Evolutionary conservation across 1,140 invertebrate genomes (phyloP), one percentile per base, ranked within the genome.

Genomic region (Bombus haemorrhoidalis): DNA sequence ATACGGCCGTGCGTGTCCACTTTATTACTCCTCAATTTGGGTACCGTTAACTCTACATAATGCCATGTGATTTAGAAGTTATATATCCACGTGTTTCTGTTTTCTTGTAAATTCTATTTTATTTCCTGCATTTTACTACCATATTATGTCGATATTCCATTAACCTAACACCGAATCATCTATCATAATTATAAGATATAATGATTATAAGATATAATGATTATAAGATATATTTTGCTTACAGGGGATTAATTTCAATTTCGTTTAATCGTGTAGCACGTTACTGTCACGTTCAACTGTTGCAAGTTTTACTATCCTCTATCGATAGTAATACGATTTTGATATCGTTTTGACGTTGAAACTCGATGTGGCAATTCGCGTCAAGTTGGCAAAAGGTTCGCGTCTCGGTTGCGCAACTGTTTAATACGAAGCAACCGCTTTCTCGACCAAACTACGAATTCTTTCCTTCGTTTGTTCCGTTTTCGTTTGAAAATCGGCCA

Each of bases 191-290:
- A 53, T 53, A 53, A 47, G 13, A 47, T 5, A 47, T 15, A 15
- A 47, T 0, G 43, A 15, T 47, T 15, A 15, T 5, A 5, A 53
- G 47, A 22, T 53, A 22, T 18, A 53, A 47, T 0, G 43, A 15
- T 47, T 15, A 15, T 5, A 5, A 53, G 47, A 22, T 53, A 22
- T 18, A 53, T 22, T 53, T 22, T 53, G 1, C 47, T 47, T 47
- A 47, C 15, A 0, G 18, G 47, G 1, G 59, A 25, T 89, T 87
- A 78, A 87, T 83, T 89, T 87, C 79, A 15, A 87, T 77, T 76
- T 62, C 32, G 22, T 62, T 39, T 77, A 39, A 39, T 68, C 15
- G 18, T 5, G 18, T 53, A 53, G 18, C 47, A 22, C 18, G 47
- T 80, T 75, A 53, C 79, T 34, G 72, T 82, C 62, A 47, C 71